Evolutionary conservation across 2,113 vertebrate genomes (phyloP), one percentile per base, ranked within the genome.

Genomic region (Cephalopterus ornatus): DNA sequence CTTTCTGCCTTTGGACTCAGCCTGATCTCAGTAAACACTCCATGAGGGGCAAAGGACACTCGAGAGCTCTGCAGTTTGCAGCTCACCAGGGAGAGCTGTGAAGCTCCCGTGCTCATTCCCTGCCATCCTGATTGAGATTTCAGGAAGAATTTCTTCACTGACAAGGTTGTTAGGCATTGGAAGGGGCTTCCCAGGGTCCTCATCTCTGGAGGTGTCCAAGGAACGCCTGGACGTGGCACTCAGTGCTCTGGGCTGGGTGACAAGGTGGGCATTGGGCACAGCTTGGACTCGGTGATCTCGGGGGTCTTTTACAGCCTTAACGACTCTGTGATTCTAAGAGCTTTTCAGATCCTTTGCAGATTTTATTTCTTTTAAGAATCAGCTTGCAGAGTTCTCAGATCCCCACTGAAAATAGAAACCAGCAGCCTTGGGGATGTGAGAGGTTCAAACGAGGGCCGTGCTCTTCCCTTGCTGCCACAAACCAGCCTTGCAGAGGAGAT

Each of bases 201-300:
- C 61, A 49, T 21, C 42, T 49, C 71, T 66, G 52, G 13, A 21
- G 50, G 24, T 12, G 44, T 8, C 44, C 24, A 3, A 23, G 79
- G 30, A n/a, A 49, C 2, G 4, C 2, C 71, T 35, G 62, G 61
- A 21, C 13, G 6, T 67, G 72, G 21, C 83, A 76, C 83, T 76
- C 10, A 35, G 52, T 0, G 71, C 71, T 39, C 82, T 65, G 82
- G 18, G 78, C 8, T 62, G 47, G 58, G 35, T 15, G 44, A 35
- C 20, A 21, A 1, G 30, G n/a, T n/a, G 41, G 70, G 30, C 0
- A 55, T 2, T 2, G 1, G 41, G 9, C 52, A 61, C 27, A 28
- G 46, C 9, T 32, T 0, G 73, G 37, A 14, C 11, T 67, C 0
- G 0, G 6, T 50, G 35, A 6, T 0, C 37, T 59, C 3, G 32